A percentile compares a stretch with the other conserved stretches of the same genome.
Conservation (phyloP, 1,140 invertebrate genomes). For the Myzus persicae region DNA sequence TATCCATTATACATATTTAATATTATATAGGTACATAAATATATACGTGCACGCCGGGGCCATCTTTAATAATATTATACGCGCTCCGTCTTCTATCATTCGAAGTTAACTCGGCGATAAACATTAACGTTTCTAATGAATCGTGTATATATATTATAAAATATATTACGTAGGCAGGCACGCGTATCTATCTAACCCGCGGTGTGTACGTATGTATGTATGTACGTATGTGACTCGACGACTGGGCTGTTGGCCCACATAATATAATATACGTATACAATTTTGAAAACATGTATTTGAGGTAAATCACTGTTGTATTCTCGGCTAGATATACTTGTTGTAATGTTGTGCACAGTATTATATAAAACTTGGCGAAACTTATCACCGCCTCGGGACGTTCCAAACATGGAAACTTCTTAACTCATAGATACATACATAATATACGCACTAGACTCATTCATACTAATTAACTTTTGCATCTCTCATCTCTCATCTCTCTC, state of each 20-base stretch:
- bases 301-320: constrained; percentile 4
- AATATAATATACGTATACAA: neutral
- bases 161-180: neutral
- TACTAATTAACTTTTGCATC: constrained; percentile 36
- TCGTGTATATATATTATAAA: neutral
- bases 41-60: too few species aligned
- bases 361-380: constrained; percentile 48
- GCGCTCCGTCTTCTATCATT: neutral
- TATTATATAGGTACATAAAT: neutral
- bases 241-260: neutral
- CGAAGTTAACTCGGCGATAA: neutral
- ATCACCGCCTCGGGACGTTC: constrained; percentile 20
- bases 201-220: neutral
- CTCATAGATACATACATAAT: neutral
- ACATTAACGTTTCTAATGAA: constrained; percentile 32
- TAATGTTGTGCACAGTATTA: neutral
- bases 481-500: neutral
- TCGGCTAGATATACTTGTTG: neutral
- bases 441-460: neutral
- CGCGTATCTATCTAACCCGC: neutral
- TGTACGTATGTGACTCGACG: neutral
- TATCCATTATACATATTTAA: too few species aligned
- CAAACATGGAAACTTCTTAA: constrained; percentile 36
- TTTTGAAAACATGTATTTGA: neutral
- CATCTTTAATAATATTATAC: neutral